Percentiles rank a stretch among this genome's conserved stretches.
Conservation (phyloP, 2,113 vertebrate species). For the Rhinogobius similis region DNA sequence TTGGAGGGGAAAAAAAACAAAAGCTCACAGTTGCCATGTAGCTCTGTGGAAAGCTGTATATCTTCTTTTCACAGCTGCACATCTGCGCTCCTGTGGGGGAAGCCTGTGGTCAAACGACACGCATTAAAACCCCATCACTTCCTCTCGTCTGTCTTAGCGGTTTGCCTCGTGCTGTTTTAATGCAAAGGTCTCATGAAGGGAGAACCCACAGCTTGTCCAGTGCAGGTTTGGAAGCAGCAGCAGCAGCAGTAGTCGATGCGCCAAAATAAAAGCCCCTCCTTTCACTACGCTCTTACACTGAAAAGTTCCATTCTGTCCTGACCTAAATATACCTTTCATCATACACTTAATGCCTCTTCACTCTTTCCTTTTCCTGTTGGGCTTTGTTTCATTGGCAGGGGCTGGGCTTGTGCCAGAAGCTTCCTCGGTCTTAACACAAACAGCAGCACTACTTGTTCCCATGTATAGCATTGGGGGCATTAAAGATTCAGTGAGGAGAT, state of each 20-base stretch:
- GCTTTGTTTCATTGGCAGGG: not conserved
- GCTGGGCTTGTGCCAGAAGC: not conserved
- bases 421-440: not conserved
- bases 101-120: constrained; percentile 32
- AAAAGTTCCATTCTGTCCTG: constrained; percentile 11
- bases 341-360: not conserved
- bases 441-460: constrained; percentile 5
- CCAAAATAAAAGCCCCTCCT: constrained; percentile 63
- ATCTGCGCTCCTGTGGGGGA: constrained; percentile 32
- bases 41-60: constrained; percentile 33
- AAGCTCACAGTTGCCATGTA: constrained; percentile 26
- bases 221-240: constrained; percentile 57
- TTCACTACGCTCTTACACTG: constrained; percentile 13
- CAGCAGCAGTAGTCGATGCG: constrained; percentile 62
- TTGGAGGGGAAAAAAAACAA: not conserved
- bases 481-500: constrained; percentile 1
- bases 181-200: constrained; percentile 25
- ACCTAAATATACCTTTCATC: constrained; percentile 10
- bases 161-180: constrained; percentile 20
- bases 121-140: constrained; percentile 13
- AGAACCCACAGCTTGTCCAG: constrained; percentile 19
- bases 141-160: not conserved
- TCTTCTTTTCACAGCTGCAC: constrained; percentile 50
- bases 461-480: constrained; percentile 1
- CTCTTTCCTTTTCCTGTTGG: not conserved